Evolutionary conservation across 2,113 vertebrate species (phyloP), one percentile per base, ranked within the genome.

Genomic region (Haplotaxodon microlepis): DNA sequence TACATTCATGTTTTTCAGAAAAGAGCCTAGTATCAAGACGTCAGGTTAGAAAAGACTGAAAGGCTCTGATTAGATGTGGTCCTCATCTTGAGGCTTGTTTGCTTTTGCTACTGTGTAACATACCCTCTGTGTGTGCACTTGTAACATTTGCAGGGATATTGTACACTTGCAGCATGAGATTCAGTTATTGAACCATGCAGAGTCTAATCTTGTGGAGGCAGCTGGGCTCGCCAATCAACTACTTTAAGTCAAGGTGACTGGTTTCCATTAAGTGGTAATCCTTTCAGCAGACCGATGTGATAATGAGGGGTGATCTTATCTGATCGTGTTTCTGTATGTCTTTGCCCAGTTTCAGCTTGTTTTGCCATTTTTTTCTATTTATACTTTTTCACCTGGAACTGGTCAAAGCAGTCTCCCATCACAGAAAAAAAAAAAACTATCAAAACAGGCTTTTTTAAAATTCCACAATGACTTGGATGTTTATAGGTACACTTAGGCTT

Each of bases 201-300:
- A 66, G 78, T 91, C 71, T 88, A 92, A 89, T 86, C 38, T 83
- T 90, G 53, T 27, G 53, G 24, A 86, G 51, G 63, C 88, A 88
- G 81, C 89, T 90, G 84, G 36, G 24, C 66, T 57, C 34, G 86
- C 54, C 88, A 29, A n/a, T 92, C 91, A 85, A 2, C 29, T 61
- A 29, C 40, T 86, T 19, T 24, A 53, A 69, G 5, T 78, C 27
- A 27, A 86, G 53, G n/a, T 56, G 84, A 40, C 27, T 36, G 17
- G 7, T 80, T 81, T 84, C 59, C 53, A 78, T 78, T 31, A 59
- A 86, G 21, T 84, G 50, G 86, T 66, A 61, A 87, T 85, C 80
- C 9, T 34, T 61, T 31, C 13, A 16, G 38, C 31, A 71, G 57
- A 81, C 36, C 19, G 17, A 53, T 21, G 51, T 80, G 34, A 78